These are phyloP conservation scores for Conus canariensis DNA, from an alignment of 2,888 invertebrate genomes.

Conservation along the genomic window DNA sequence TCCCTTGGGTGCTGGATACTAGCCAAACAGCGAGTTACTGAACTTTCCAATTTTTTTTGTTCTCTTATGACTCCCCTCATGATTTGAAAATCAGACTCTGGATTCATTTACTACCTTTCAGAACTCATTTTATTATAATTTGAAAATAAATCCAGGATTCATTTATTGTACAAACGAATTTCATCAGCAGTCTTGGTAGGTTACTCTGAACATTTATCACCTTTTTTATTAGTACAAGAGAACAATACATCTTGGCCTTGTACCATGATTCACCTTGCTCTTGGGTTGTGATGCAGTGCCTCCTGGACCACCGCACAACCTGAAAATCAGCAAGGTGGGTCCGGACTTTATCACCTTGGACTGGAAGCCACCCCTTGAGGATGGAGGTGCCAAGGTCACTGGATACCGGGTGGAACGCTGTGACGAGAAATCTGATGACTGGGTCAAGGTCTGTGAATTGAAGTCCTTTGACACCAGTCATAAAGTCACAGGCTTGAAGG, in stretches of 20 bases:
- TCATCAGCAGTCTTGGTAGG: too few relatives aligned
- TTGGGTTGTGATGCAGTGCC: conserved; percentile 68
- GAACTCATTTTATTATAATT: too few relatives aligned
- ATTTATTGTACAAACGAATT: too few relatives aligned
- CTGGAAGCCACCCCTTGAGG: conserved; percentile 63
- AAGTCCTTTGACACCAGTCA: conserved; percentile 52
- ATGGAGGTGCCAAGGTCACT: conserved; percentile 66
- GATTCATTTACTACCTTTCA: too few relatives aligned
- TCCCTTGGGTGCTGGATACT: too few relatives aligned
- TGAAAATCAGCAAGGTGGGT: conserved; percentile 58
- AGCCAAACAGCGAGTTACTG: too few relatives aligned
- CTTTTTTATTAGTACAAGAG: not conserved
- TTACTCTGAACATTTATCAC: not conserved
- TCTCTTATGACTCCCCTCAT: too few relatives aligned
- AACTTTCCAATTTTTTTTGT: too few relatives aligned
- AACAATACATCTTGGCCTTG: too few relatives aligned
- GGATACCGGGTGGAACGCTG: conserved; percentile 61
- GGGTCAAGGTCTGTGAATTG: conserved; percentile 57
- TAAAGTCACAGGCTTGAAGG: conserved; percentile 60
- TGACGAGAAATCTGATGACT: conserved; percentile 54
- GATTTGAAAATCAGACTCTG: too few relatives aligned
- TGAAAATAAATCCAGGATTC: too few relatives aligned
- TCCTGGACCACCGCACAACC: conserved; percentile 62
- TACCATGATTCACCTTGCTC: too few relatives aligned
- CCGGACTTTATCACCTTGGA: conserved; percentile 58